Conservation (phyloP, 2,113 vertebrate species). For the Spea multiplicata region DNA sequence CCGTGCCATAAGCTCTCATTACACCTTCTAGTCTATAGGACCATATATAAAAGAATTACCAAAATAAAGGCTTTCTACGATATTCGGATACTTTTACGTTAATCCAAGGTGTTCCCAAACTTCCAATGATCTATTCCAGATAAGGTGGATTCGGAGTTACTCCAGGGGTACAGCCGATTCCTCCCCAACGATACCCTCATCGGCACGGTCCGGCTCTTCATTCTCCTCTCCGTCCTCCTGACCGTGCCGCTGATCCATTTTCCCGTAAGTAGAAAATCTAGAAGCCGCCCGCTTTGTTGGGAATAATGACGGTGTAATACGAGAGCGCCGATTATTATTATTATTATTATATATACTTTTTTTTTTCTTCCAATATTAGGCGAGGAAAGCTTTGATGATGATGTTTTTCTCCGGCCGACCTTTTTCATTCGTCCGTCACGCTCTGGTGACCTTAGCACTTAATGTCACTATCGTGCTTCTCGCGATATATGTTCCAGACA, state of each 20-base stretch:
- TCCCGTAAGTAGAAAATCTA: constrained; percentile 76
- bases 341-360: constrained; percentile 11
- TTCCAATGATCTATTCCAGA: constrained; percentile 60
- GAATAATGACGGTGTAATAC: too few relatives aligned
- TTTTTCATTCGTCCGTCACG: constrained; percentile 79
- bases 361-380: constrained; percentile 60
- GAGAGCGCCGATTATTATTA: too few relatives aligned
- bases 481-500: constrained; percentile 88
- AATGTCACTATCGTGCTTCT: constrained; percentile 77
- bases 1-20: too few relatives aligned
- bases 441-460: constrained; percentile 72
- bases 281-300: too few relatives aligned
- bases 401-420: constrained; percentile 70
- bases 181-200: constrained; percentile 77
- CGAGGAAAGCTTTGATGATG: constrained; percentile 81
- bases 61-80: too few relatives aligned
- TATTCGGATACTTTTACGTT: not conserved
- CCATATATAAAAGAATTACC: too few relatives aligned
- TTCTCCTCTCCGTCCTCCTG: constrained; percentile 82
- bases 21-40: too few relatives aligned
- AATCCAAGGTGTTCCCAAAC: constrained; percentile 25
- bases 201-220: constrained; percentile 79
- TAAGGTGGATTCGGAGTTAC: constrained; percentile 82
- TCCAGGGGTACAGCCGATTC: constrained; percentile 76
- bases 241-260: constrained; percentile 94